Conservation (phyloP, 2,113 vertebrate species). For the Pristiophorus japonicus region DNA sequence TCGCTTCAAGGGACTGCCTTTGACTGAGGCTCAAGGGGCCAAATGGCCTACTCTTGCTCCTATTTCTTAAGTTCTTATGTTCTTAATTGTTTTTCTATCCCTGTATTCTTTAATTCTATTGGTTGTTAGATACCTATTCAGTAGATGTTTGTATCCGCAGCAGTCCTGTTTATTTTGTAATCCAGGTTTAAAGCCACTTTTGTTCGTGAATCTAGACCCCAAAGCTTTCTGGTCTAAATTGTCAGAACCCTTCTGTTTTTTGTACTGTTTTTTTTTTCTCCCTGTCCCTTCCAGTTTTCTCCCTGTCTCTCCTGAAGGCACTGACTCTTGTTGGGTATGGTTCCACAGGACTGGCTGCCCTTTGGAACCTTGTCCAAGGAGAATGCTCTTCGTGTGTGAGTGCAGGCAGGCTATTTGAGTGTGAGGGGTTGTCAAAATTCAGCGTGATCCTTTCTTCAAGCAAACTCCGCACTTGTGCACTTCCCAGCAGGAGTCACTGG, state of each 20-base stretch:
- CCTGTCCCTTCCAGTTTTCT: background rate
- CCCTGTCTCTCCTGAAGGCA: background rate
- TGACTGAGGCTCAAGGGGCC: too few relatives aligned
- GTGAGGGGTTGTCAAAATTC: background rate
- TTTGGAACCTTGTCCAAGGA: too few relatives aligned
- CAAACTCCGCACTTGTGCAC: background rate
- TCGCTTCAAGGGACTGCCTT: too few relatives aligned
- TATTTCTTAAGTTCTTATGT: too few relatives aligned
- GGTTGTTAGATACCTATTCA: background rate
- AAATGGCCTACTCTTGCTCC: too few relatives aligned
- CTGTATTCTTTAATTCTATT: background rate
- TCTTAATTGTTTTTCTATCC: background rate
- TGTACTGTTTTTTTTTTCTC: background rate
- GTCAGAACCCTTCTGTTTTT: background rate
- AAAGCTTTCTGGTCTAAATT: background rate
- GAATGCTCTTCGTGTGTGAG: background rate
- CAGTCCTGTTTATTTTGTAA: background rate
- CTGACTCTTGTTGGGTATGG: background rate
- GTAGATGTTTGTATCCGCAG: background rate
- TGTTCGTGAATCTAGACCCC: background rate
- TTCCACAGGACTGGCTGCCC: too few relatives aligned
- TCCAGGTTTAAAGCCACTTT: background rate
- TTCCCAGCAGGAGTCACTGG: background rate
- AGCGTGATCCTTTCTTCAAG: background rate
- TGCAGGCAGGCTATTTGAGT: too few relatives aligned